These are phyloP conservation scores for Drosophila paulistorum DNA, from an alignment of 1,140 invertebrate genomes.

Conservation along the genomic window DNA sequence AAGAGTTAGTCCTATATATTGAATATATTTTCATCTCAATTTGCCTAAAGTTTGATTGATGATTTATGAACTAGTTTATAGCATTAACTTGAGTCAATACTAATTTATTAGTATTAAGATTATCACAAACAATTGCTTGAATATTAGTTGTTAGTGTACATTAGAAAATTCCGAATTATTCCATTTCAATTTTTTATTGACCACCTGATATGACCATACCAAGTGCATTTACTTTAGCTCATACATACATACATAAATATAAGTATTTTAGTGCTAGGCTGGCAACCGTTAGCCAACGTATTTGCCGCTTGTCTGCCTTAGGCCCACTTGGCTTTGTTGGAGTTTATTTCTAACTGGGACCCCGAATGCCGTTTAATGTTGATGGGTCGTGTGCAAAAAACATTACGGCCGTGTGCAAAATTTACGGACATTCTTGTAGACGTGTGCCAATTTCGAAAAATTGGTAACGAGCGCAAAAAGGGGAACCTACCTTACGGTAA, in stretches of 20 bases:
- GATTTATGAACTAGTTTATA: neutral
- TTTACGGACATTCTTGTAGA: slow-evolving; percentile 56
- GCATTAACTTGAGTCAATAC: slow-evolving; percentile 26
- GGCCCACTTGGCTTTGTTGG: slow-evolving; percentile 64
- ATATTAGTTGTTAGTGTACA: slow-evolving; percentile 40
- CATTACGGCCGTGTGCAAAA: slow-evolving; percentile 66
- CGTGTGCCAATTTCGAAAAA: slow-evolving; percentile 67
- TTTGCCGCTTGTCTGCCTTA: slow-evolving; percentile 52
- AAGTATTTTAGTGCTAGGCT: slow-evolving; percentile 39
- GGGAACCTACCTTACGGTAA: slow-evolving; percentile 41
- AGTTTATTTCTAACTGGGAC: slow-evolving; percentile 68
- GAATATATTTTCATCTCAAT: neutral
- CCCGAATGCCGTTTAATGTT: slow-evolving; percentile 22
- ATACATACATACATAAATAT: slow-evolving; percentile 15
- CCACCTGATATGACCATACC: neutral
- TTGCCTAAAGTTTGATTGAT: neutral
- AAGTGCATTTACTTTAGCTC: slow-evolving; percentile 8
- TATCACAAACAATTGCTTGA: slow-evolving; percentile 45
- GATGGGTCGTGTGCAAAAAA: slow-evolving; percentile 61
- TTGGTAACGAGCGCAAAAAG: slow-evolving; percentile 57
- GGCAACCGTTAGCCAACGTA: slow-evolving; percentile 55
- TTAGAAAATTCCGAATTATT: slow-evolving; percentile 23
- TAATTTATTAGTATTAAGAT: slow-evolving; percentile 55
- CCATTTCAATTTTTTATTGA: slow-evolving; percentile 51
- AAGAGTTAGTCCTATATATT: no score